A percentile compares a stretch with the other conserved stretches of the same genome.
These are phyloP conservation scores for Hydractinia symbiolongicarpus DNA, from an alignment of 30 jellyfish, hydroid and myxozoan genomes.

Conservation along the genomic window DNA sequence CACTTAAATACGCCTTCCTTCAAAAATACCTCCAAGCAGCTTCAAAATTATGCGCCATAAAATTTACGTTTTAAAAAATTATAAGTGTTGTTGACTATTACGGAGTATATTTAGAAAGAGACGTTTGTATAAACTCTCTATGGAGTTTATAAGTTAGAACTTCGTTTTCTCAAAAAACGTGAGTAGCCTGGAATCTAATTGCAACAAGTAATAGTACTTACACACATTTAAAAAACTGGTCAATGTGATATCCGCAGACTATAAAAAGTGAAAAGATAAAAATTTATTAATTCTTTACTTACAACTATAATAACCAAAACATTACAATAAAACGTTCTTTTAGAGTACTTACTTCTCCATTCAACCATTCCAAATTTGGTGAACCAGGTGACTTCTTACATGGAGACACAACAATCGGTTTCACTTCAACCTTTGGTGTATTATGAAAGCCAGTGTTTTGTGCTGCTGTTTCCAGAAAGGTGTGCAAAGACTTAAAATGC, in stretches of 20 bases:
- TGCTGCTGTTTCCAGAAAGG: constrained; percentile 17
- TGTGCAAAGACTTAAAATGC: constrained; percentile 12
- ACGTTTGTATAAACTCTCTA: background rate
- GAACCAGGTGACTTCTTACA: constrained; percentile 11
- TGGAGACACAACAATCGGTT: constrained; percentile 2
- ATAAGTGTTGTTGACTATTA: too few relatives aligned
- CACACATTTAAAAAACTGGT: constrained; percentile 37
- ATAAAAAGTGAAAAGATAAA: background rate
- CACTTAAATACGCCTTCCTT: too few relatives aligned
- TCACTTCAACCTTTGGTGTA: constrained; percentile 6
- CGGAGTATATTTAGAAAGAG: too few relatives aligned
- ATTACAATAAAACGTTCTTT: background rate
- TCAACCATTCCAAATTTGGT: constrained; percentile 37
- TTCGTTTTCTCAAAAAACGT: too few relatives aligned
- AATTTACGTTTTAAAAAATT: too few relatives aligned
- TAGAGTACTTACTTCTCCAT: constrained; percentile 9
- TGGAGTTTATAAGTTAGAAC: background rate
- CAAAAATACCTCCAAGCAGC: too few relatives aligned
- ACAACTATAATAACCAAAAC: background rate
- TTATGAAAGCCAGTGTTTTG: background rate
- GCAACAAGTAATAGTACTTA: background rate
- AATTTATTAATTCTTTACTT: background rate
- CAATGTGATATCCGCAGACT: constrained; percentile 24
- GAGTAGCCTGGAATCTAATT: too few relatives aligned
- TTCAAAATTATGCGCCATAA: too few relatives aligned